Evolutionary conservation across 2,797 vertebrate species (phyloP), one percentile per base, ranked within the genome.

Genomic region (Balearica regulorum): DNA sequence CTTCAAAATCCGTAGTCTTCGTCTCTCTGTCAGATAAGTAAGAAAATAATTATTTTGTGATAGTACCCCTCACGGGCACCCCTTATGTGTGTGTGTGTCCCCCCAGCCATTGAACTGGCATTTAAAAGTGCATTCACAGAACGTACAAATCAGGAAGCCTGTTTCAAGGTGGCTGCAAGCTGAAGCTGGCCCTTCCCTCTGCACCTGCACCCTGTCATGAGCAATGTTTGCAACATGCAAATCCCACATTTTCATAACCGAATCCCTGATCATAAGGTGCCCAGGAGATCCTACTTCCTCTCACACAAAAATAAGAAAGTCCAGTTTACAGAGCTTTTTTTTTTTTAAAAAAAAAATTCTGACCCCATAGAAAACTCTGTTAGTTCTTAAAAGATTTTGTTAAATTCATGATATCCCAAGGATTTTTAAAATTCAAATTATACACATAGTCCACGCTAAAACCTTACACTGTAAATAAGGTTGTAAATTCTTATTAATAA

Each of bases 401-500:
- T 58, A 82, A 87, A 82, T 77, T 83, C 3, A 6, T 26, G 26
- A 68, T 24, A 24, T 16, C 15, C 33, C 64, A n/a, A 73, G 54
- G 10, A 65, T 73, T 88, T 89, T 35, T 39, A 72, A 81, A 90
- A 78, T 79, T 78, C 35, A 72, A 37, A 66, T 72, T 68, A 19
- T 51, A n/a, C 24, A 39, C 43, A 39, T 29, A 75, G 18, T 62
- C 65, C 46, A 41, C 29, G 51, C 71, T 85, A 90, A 93, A 96
- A 57, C 44, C 48, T 87, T 87, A 75, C 58, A 13, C 77, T 54
- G 46, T 76, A 96, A 95, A 91, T 94, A 94, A 73, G 66, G 35
- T 87, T 93, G 92, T 95, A 97, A 91, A 91, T 91, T 81, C 61
- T 91, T 95, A 94, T 93, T 95, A 92, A 91, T 91, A 96, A 82